Evolutionary conservation across 1,140 invertebrate species (phyloP).

Genomic region (Oncopodura yosiiana): DNA sequence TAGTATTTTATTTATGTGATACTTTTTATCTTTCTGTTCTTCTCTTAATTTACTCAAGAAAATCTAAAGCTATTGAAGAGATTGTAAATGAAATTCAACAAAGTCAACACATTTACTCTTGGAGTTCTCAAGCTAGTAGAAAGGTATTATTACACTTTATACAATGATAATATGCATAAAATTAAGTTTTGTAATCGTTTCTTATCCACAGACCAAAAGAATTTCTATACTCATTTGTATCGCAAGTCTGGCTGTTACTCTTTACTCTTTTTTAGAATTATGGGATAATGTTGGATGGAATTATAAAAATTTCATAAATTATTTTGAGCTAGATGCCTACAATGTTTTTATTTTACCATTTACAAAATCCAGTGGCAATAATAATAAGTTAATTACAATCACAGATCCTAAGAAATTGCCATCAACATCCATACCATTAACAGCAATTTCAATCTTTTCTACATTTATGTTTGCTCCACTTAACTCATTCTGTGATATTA

Average conservation of each 20-base stretch:
- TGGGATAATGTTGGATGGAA: neutral
- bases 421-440: neutral
- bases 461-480: neutral
- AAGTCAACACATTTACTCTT: too few relatives aligned
- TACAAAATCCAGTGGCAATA: neutral
- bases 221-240: neutral
- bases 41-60: neutral
- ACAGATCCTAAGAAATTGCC: too few relatives aligned
- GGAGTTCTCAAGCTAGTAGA: too few relatives aligned
- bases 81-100: constrained; percentile 5
- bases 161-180: too few relatives aligned
- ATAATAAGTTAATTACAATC: too few relatives aligned
- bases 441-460: neutral
- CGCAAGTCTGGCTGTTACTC: neutral
- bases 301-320: neutral
- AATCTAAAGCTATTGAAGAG: neutral
- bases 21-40: constrained; percentile 8
- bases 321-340: neutral
- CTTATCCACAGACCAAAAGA: neutral
- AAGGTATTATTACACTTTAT: too few relatives aligned
- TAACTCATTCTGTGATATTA: constrained; percentile 6
- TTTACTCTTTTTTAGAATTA: constrained; percentile 2
- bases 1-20: constrained; percentile 16
- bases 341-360: neutral
- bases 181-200: too few relatives aligned